Percentiles rank a stretch among this genome's conserved stretches.
phyloP scores from a whole-genome alignment of 2,113 vertebrate species.

The human (Homo sapiens) region DNA sequence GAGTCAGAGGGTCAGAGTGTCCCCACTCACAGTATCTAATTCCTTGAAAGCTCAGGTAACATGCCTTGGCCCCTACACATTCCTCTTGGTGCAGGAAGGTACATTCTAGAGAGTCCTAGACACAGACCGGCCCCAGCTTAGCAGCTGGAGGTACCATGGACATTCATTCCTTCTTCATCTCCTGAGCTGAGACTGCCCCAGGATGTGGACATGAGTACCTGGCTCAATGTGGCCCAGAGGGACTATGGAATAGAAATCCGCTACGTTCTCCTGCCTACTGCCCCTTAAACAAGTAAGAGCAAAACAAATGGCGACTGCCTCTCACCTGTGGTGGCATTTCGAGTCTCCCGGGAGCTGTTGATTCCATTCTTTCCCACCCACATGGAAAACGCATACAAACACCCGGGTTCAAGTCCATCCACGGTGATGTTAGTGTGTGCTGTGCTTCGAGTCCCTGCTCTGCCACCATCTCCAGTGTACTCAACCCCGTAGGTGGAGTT shows the following conservation, averaged over 20 bases:
- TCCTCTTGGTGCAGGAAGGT: not conserved
- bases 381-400: not conserved
- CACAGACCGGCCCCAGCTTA: too few relatives aligned
- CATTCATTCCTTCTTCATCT: not conserved
- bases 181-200: not conserved
- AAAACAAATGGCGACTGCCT: rapidly evolving
- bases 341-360: rapidly evolving
- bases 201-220: not conserved
- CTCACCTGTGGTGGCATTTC: not conserved
- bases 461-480: rapidly evolving
- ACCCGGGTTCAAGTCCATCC: rapidly evolving
- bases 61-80: not conserved
- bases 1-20: not conserved
- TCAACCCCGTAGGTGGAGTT: not conserved
- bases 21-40: not conserved
- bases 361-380: not conserved
- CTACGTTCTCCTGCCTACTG: rapidly evolving
- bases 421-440: rapidly evolving
- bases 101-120: not conserved
- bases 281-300: not conserved
- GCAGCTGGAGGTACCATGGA: not conserved
- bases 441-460: rapidly evolving
- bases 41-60: too few relatives aligned
- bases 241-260: rapidly evolving
- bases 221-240: not conserved